phyloP scores from a whole-genome alignment of 2,888 invertebrate species.

The Lamellibrachia satsuma region DNA sequence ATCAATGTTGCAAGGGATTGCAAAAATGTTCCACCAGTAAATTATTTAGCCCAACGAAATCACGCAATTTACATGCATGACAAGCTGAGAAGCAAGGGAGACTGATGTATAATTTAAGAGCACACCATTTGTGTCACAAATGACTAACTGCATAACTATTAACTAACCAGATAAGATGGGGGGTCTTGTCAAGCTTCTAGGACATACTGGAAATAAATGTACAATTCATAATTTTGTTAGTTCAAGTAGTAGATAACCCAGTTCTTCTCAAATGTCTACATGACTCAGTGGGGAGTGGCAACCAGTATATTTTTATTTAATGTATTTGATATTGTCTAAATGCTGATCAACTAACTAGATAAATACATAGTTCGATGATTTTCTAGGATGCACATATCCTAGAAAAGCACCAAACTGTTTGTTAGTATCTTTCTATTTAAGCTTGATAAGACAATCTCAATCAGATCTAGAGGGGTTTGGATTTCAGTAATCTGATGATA shows the following conservation, averaged over 20 bases:
- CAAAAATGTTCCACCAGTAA: not conserved
- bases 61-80: constrained; percentile 6
- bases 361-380: not conserved
- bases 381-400: not conserved
- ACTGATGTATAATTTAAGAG: not conserved
- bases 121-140: not conserved
- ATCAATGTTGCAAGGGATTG: not conserved
- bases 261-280: not conserved
- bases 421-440: too few species aligned
- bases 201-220: not conserved
- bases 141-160: not conserved
- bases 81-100: not conserved
- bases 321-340: too few species aligned
- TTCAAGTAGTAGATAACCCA: not conserved
- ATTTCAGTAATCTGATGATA: too few species aligned
- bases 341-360: too few species aligned
- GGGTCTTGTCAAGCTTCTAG: not conserved
- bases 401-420: too few species aligned
- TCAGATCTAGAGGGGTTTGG: too few species aligned
- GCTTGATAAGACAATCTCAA: too few species aligned
- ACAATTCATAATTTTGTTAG: not conserved
- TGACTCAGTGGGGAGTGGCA: too few species aligned
- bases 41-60: not conserved
- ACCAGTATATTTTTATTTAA: too few species aligned
- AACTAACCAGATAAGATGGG: not conserved